Conservation (phyloP, 2,113 vertebrate genomes). For the Vulpes ferrilata region DNA sequence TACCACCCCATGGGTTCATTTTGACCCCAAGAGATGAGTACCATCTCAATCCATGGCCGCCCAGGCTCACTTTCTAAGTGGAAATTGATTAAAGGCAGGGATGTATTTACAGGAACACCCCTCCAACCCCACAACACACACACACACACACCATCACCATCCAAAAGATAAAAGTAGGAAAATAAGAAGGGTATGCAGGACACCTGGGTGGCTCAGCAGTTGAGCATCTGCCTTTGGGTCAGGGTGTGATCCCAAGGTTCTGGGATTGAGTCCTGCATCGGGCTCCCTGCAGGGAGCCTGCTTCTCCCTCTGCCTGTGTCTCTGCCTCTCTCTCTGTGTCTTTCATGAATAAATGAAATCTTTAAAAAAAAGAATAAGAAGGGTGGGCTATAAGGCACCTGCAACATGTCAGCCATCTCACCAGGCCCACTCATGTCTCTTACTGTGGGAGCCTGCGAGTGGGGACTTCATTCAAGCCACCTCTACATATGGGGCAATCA, state of each 20-base stretch:
- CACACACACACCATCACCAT: neutral
- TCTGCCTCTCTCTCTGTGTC: no score
- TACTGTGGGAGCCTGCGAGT: neutral
- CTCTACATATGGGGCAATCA: neutral
- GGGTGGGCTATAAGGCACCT: slow-evolving; percentile 52
- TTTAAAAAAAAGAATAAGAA: neutral
- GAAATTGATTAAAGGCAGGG: slow-evolving; percentile 41
- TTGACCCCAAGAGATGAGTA: neutral
- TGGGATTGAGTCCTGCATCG: no score
- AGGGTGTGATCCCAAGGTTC: no score
- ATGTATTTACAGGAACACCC: neutral
- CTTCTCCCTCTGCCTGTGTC: no score
- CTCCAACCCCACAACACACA: neutral
- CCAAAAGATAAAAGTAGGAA: slow-evolving; percentile 66
- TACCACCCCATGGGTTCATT: neutral
- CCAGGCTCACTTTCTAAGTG: neutral
- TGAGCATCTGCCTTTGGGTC: no score
- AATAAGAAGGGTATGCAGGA: slow-evolving; percentile 26
- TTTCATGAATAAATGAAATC: no score
- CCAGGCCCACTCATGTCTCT: neutral
- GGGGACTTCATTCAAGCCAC: neutral
- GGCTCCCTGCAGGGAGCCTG: no score
- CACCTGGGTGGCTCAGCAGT: no score
- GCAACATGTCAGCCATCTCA: neutral
- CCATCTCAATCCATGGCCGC: neutral